phyloP scores from a whole-genome alignment of 2,888 invertebrate genomes.

The Drosophila kambysellisi region DNA sequence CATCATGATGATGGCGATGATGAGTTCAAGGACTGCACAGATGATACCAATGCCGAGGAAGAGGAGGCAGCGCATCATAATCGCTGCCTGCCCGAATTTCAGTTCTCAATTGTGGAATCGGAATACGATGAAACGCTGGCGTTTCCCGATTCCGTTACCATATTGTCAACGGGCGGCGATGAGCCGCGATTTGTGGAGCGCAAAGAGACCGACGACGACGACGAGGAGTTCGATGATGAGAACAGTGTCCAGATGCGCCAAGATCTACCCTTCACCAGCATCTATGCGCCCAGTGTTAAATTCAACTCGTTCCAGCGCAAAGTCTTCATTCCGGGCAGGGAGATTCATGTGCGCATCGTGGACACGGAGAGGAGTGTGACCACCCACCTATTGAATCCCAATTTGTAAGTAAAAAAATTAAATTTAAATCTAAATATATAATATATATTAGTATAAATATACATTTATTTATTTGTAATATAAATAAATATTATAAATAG shows the following conservation, averaged over 20 bases:
- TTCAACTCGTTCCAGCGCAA: constrained; percentile 91
- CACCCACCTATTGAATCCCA: constrained; percentile 94
- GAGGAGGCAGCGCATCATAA: constrained; percentile 38
- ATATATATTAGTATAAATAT: neutral
- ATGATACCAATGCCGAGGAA: constrained; percentile 48
- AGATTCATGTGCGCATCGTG: constrained; percentile 91
- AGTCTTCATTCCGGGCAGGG: constrained; percentile 92
- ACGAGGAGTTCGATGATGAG: constrained; percentile 71
- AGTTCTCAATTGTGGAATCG: constrained; percentile 87
- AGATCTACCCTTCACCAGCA: constrained; percentile 88
- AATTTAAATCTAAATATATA: neutral
- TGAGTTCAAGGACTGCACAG: constrained; percentile 57
- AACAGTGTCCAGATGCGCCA: constrained; percentile 62
- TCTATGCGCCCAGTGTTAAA: constrained; percentile 89
- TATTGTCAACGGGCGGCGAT: constrained; percentile 87
- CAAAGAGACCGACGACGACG: constrained; percentile 84
- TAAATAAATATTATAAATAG: neutral
- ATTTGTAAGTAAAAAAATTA: constrained; percentile 89
- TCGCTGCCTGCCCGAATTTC: constrained; percentile 86
- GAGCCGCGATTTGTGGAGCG: constrained; percentile 86
- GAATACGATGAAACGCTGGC: constrained; percentile 93
- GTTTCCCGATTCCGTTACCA: constrained; percentile 91
- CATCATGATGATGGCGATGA: constrained; percentile 28
- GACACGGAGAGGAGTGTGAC: constrained; percentile 93
- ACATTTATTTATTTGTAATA: no score